Percentiles rank a stretch among this genome's conserved stretches.
Conservation (phyloP, 2,888 invertebrate genomes). For the Hyppa rectilinea region DNA sequence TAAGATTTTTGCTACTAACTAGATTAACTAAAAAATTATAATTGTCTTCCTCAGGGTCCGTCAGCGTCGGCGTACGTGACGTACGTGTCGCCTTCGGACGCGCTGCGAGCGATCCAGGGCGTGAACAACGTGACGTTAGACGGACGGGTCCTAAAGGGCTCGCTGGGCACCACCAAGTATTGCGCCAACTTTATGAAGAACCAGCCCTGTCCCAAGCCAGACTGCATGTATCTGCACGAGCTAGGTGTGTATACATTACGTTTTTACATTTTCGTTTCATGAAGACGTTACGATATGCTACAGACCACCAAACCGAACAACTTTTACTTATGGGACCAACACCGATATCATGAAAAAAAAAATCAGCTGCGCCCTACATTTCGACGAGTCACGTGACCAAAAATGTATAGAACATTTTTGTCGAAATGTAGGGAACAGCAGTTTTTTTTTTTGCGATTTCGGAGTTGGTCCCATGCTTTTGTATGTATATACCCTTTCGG, state of each 20-base stretch:
- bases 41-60: slow-evolving; percentile 90
- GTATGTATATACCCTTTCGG: too few relatives aligned
- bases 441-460: too few relatives aligned
- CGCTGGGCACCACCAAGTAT: slow-evolving; percentile 99
- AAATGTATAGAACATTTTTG: too few relatives aligned
- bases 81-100: slow-evolving; percentile 97
- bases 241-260: slow-evolving; percentile 94
- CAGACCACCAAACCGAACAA: too few relatives aligned
- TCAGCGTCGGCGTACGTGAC: slow-evolving; percentile 99
- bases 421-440: too few relatives aligned
- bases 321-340: too few relatives aligned
- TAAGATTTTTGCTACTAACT: background rate
- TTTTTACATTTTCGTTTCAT: too few relatives aligned
- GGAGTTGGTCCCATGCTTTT: too few relatives aligned
- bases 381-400: too few relatives aligned
- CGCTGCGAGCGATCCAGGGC: slow-evolving; percentile 98
- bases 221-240: slow-evolving; percentile 99
- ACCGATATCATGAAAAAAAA: too few relatives aligned
- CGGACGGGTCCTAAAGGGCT: slow-evolving; percentile 98
- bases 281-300: too few relatives aligned
- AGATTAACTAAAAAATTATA: background rate
- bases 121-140: slow-evolving; percentile 99
- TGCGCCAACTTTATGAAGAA: slow-evolving; percentile 99
- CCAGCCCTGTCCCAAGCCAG: slow-evolving; percentile 98
- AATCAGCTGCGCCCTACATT: too few relatives aligned